Evolutionary conservation across 2,888 invertebrate species (phyloP).

Genomic region (Lepidochrysops patricia): DNA sequence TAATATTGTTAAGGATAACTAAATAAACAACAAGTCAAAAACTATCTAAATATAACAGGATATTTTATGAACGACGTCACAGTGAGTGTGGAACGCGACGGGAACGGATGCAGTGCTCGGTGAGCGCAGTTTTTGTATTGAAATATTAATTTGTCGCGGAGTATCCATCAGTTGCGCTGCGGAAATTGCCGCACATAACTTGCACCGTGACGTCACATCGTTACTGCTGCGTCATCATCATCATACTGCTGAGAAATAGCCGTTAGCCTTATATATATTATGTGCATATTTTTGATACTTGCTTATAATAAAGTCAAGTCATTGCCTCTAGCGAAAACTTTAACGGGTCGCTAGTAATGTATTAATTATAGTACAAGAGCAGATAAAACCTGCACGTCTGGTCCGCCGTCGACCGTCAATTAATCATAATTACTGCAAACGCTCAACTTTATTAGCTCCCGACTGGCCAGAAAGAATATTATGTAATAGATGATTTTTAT

Average conservation of each 20-base stretch:
- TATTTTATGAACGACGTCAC: no score
- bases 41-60: no score
- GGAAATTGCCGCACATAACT: constrained; percentile 3
- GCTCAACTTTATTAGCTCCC: background rate
- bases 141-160: background rate
- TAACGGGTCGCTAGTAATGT: no score
- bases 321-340: no score
- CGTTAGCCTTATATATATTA: no score
- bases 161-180: background rate
- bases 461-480: background rate
- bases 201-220: background rate
- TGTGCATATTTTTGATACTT: no score
- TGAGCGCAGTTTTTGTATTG: background rate
- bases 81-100: background rate
- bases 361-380: no score
- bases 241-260: no score
- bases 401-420: no score
- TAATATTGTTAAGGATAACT: no score
- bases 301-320: no score
- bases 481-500: background rate
- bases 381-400: background rate
- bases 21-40: no score
- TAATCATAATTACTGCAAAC: background rate
- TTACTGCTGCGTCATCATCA: background rate
- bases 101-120: background rate